Base-by-base conservation (phyloP, 2,888 invertebrate species). In the Drosophila borealis region DNA sequence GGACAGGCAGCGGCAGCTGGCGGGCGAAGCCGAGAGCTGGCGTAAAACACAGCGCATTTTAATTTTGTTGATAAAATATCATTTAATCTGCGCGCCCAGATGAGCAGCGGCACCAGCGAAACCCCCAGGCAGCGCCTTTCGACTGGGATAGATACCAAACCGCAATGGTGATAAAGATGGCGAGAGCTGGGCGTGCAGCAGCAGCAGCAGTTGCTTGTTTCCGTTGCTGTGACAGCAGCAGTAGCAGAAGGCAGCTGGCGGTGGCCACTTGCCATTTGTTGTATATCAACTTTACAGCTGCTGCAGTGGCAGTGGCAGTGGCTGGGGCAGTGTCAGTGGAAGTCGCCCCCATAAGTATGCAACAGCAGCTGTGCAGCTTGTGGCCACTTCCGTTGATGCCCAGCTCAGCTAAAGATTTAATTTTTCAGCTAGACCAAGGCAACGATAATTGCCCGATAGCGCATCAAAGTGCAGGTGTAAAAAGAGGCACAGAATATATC, bases 1-100 rank as follows among this genome's bases (percentile, higher is more conserved):
- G 50, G 56, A 53, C 21, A 13, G 19, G 17, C 9, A 19, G 46
- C 21, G 39, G 13, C 17, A 36, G 62, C 42, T 60, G 72, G 8
- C 8, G 56, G 65, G 37, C 33, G 34, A 41, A 50, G 59, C 56
- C 37, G 21, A 19, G 53, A 42, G 59, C 50, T 33, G 51, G 45
- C 37, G 45, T 37, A 53, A 42, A 62, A 19, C 65, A 64, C 49
- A 55, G 61, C 33, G 79, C 78, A 81, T 85, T 85, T 83, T 80
- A 78, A 86, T 83, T 80, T 86, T 78, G 78, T 74, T 84, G 87
- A 78, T 85, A 87, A 85, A 85, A 85, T 84, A 79, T 73, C 78
- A 84, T 81, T 83, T 86, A 83, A 85, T 86, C 84, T 83, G 68
- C 55, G 74, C 75, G 49, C 73, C 72, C 77, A 76, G 76, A 63